Conservation (phyloP, 2,888 invertebrate species). For the Cynaeus angustus region DNA sequence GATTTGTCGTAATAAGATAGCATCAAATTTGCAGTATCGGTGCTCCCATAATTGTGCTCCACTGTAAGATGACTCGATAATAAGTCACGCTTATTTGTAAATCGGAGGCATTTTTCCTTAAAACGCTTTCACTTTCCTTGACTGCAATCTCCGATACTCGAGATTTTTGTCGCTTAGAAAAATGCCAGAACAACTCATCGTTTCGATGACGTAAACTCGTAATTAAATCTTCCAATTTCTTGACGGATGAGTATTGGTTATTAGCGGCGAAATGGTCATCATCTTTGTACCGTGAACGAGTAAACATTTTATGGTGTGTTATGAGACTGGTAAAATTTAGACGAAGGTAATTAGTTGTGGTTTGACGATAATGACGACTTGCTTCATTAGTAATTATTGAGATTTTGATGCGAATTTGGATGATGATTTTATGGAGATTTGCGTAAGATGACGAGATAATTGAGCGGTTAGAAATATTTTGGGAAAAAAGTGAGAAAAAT, state of each 20-base stretch:
- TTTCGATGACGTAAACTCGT: slow-evolving; percentile 23
- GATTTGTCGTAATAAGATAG: slow-evolving; percentile 33
- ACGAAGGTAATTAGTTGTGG: background rate
- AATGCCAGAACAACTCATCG: slow-evolving; percentile 12
- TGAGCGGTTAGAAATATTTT: too few species aligned
- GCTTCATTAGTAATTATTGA: background rate
- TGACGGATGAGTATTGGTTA: slow-evolving; percentile 3
- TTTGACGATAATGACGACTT: slow-evolving; percentile 2
- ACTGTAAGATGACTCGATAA: slow-evolving; percentile 43
- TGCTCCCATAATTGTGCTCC: slow-evolving; percentile 36
- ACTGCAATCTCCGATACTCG: slow-evolving; percentile 39
- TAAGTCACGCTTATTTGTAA: slow-evolving; percentile 48
- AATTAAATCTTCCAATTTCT: slow-evolving; percentile 26
- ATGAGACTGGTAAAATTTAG: slow-evolving; percentile 1
- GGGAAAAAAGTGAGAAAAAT: too few species aligned
- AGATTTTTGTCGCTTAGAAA: slow-evolving; percentile 35
- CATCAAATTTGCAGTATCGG: slow-evolving; percentile 15
- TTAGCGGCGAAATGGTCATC: slow-evolving; percentile 12
- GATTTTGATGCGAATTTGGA: background rate
- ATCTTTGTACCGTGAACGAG: slow-evolving; percentile 6
- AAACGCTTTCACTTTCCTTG: slow-evolving; percentile 45
- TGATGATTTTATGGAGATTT: too few species aligned
- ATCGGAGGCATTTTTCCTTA: slow-evolving; percentile 42
- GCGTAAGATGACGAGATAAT: too few species aligned
- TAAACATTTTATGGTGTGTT: slow-evolving; percentile 11